phyloP scores from a whole-genome alignment of 2,888 invertebrate species.

The Protophormia terraenovae region DNA sequence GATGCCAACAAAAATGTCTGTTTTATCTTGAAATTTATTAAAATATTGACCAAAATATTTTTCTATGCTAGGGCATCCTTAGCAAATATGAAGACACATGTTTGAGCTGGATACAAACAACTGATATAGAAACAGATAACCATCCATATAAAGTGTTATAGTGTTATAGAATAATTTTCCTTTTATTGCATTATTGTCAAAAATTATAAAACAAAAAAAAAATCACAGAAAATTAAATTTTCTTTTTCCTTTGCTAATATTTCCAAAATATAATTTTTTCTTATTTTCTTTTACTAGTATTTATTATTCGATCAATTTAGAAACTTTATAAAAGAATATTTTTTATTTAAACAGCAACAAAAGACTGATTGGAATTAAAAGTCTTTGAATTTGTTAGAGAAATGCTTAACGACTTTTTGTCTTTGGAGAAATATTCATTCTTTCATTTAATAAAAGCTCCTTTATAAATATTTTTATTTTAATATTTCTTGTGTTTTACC shows the following conservation, averaged over 20 bases:
- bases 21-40: not conserved
- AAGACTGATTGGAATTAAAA: not conserved
- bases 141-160: not conserved
- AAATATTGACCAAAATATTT: not conserved
- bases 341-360: not conserved
- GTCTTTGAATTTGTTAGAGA: not conserved
- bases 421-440: constrained; percentile 10
- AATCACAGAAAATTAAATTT: not conserved
- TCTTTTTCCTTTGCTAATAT: not conserved
- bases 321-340: not conserved
- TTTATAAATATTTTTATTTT: constrained; percentile 31
- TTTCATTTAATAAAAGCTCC: constrained; percentile 50
- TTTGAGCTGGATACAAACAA: not conserved
- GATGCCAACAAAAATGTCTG: not conserved
- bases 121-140: not conserved
- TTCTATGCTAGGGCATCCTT: not conserved
- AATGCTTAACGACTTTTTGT: not conserved
- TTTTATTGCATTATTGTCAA: not conserved
- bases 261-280: not conserved
- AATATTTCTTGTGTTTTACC: constrained; percentile 29
- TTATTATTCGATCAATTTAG: not conserved
- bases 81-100: no score
- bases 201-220: not conserved
- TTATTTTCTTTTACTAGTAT: not conserved
- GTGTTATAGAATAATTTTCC: not conserved